These are phyloP conservation scores for Agriopis marginaria DNA, from an alignment of 2,888 invertebrate genomes.

Conservation along the genomic window DNA sequence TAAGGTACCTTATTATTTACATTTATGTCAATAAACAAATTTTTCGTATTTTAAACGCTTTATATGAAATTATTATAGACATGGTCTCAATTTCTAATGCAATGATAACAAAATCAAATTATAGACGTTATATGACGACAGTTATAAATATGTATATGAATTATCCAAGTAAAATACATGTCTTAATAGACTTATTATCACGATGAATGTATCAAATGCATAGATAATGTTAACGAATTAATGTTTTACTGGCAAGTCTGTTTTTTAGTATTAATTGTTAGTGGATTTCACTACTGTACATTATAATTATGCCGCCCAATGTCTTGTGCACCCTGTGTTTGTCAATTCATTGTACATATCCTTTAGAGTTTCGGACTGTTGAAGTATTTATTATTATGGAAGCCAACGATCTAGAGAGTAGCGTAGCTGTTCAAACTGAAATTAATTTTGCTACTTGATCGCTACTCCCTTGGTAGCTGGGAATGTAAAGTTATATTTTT, in stretches of 20 bases:
- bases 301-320: slow-evolving; percentile 47
- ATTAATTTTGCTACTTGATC: not conserved
- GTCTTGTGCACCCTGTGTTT: slow-evolving; percentile 47
- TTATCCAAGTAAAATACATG: not conserved
- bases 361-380: slow-evolving; percentile 48
- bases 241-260: too few relatives aligned
- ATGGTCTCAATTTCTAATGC: not conserved
- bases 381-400: not conserved
- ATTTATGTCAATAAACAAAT: too few relatives aligned
- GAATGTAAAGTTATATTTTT: not conserved
- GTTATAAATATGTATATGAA: not conserved
- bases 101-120: not conserved
- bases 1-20: too few relatives aligned
- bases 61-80: not conserved
- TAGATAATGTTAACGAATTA: slow-evolving; percentile 17
- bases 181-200: not conserved
- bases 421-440: not conserved
- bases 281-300: slow-evolving; percentile 30
- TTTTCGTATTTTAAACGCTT: too few relatives aligned
- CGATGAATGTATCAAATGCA: not conserved
- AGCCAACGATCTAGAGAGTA: not conserved
- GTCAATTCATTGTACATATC: slow-evolving; percentile 69
- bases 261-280: not conserved
- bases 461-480: not conserved
- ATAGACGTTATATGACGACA: not conserved